Base-by-base conservation (phyloP, 2,113 vertebrate species). In the Illadopsis cleaveri region DNA sequence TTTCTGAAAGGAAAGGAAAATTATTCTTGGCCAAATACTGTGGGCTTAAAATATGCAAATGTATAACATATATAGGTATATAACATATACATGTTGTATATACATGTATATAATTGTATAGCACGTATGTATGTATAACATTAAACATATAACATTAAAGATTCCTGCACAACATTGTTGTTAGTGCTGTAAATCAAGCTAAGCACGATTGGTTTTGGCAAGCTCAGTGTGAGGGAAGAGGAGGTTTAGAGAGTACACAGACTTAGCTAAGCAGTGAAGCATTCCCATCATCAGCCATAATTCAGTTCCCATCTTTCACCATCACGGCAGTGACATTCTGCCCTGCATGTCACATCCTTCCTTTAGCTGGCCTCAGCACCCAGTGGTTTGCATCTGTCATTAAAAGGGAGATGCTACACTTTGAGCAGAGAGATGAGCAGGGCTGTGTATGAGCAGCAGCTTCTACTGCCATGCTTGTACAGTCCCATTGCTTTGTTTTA, bases 151-250 rank as follows among this genome's bases (percentile, higher is more conserved):
- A 33, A 9, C 4, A 2, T 15, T 27, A 38, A 50, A 60, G 33
- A 38, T 35, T 65, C 4, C 4, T 25, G 27, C 4, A 1, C 37
- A 20, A 0, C 4, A 0, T 27, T 77, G 31, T 17, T 30, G 25
- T 45, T 82, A 45, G 28, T 20, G 25, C 53, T 51, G 30, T 11
- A 51, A 62, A 47, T 60, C 31, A n/a, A 77, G 38, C 13, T 11
- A 44, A 77, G 45, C 6, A 4, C 4, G 1, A 4, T 5, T 53
- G 11, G 23, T 62, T 79, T 57, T 69, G 58, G 33, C 5, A 37
- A 66, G 20, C 22, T 73, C 4, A 16, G 17, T 50, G n/a, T 21
- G 72, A 58, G 21, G 11, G 8, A 57, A 45, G 58, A 21, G 22
- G 22, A 47, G 14, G 16, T 37, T 50, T 38, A 42, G 23, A 31